Conservation (phyloP, 2,888 invertebrate species). For the Pyrrhia umbra region DNA sequence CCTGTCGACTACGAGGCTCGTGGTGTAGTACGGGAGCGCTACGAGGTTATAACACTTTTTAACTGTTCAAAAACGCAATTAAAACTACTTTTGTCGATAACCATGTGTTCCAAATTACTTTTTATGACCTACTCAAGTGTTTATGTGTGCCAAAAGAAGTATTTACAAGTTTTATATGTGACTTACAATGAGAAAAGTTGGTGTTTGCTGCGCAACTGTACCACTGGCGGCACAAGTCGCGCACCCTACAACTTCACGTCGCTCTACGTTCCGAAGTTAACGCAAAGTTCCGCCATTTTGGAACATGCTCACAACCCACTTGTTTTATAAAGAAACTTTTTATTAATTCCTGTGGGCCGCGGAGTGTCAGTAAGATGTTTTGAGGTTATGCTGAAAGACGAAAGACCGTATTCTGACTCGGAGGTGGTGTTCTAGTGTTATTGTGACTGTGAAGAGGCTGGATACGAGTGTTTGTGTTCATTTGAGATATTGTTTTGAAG, state of each 20-base stretch:
- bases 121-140: conserved; percentile 67
- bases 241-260: conserved; percentile 90
- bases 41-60: conserved; percentile 74
- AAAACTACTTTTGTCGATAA: conserved; percentile 75
- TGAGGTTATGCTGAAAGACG: conserved; percentile 88
- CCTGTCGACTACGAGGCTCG: conserved; percentile 87
- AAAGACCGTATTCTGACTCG: conserved; percentile 82
- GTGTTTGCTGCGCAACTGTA: conserved; percentile 81
- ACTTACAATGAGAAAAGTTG: conserved; percentile 86
- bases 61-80: conserved; percentile 71
- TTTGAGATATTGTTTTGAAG: conserved; percentile 87
- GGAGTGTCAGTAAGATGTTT: conserved; percentile 90
- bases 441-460: conserved; percentile 69
- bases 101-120: conserved; percentile 69
- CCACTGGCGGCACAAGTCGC: conserved; percentile 80
- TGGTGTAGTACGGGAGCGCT: conserved; percentile 76
- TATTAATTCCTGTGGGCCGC: conserved; percentile 91
- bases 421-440: conserved; percentile 74
- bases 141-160: conserved; percentile 69
- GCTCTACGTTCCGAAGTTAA: conserved; percentile 90
- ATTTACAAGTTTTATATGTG: conserved; percentile 79
- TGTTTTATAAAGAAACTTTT: conserved; percentile 91
- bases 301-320: conserved; percentile 91
- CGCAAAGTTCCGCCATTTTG: conserved; percentile 91
- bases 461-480: conserved; percentile 80